A percentile compares a stretch with the other conserved stretches of the same genome.
Evolutionary conservation across 2,113 vertebrate species (phyloP).

Genomic region (Bostrychus sinensis): DNA sequence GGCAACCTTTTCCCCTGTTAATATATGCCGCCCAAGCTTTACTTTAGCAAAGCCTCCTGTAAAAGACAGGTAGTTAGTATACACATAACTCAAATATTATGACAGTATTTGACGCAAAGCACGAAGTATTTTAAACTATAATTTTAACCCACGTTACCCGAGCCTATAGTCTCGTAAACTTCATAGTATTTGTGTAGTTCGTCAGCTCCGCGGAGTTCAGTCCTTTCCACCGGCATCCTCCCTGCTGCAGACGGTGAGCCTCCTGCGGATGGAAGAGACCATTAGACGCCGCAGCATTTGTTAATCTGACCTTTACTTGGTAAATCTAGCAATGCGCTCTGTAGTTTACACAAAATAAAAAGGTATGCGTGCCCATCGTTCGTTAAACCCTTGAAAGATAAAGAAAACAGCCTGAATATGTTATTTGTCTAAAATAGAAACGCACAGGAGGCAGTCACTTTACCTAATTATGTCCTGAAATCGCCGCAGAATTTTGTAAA

Average conservation of each 20-base stretch:
- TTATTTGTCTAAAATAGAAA: no score
- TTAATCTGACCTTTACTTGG: neutral
- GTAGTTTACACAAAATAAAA: neutral
- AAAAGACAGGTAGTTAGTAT: slow-evolving; percentile 4
- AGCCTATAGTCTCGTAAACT: slow-evolving; percentile 81
- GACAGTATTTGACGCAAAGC: neutral
- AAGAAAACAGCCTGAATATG: neutral
- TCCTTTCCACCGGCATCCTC: slow-evolving; percentile 77
- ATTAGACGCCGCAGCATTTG: neutral
- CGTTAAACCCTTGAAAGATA: neutral
- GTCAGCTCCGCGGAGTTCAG: slow-evolving; percentile 54
- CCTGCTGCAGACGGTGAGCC: neutral
- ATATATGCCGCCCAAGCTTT: slow-evolving; percentile 87
- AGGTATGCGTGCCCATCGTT: no score
- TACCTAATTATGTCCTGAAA: slow-evolving; percentile 36
- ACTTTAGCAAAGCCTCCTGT: slow-evolving; percentile 97
- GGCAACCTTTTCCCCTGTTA: slow-evolving; percentile 93
- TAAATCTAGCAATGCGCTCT: neutral
- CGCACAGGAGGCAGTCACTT: neutral
- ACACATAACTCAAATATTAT: neutral
- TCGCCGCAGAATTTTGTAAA: neutral
- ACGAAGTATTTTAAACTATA: no score
- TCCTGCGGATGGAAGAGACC: neutral
- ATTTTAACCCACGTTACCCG: slow-evolving; percentile 64
- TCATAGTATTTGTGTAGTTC: slow-evolving; percentile 79